phyloP scores from a whole-genome alignment of 2,888 invertebrate species.

The Ecdyonurus torrentis region DNA sequence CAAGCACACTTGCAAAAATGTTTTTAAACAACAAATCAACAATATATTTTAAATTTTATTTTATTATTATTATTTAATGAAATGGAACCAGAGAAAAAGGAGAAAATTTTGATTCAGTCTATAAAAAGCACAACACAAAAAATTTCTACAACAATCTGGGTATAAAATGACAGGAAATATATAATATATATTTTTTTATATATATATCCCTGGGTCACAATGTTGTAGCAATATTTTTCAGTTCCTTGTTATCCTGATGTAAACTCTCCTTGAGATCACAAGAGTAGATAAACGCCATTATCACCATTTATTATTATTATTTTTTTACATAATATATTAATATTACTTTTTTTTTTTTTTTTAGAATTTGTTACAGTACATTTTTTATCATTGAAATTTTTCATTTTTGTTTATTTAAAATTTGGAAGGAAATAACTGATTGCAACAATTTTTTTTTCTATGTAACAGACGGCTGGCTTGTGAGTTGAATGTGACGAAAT shows the following conservation, averaged over 20 bases:
- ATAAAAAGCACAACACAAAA: background rate
- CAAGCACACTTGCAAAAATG: background rate
- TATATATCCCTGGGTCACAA: slow-evolving; percentile 1
- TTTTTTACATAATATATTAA: background rate
- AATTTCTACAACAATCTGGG: background rate
- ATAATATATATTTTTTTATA: background rate
- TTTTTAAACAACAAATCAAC: background rate
- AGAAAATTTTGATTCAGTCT: background rate
- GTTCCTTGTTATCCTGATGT: background rate
- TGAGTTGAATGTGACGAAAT: background rate
- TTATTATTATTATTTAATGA: background rate
- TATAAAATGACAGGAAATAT: background rate
- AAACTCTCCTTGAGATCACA: background rate
- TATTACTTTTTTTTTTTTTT: background rate
- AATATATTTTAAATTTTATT: background rate
- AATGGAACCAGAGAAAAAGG: background rate
- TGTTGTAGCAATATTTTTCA: slow-evolving; percentile 3
- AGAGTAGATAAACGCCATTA: background rate
- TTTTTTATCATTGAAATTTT: too few species aligned
- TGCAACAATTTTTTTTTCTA: background rate
- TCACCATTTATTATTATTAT: background rate
- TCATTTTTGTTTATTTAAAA: background rate
- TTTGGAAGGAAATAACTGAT: background rate
- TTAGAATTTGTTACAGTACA: too few species aligned
- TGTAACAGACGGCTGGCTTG: background rate